These are phyloP conservation scores for Troides aeacus DNA, from an alignment of 2,888 invertebrate species.

Conservation along the genomic window DNA sequence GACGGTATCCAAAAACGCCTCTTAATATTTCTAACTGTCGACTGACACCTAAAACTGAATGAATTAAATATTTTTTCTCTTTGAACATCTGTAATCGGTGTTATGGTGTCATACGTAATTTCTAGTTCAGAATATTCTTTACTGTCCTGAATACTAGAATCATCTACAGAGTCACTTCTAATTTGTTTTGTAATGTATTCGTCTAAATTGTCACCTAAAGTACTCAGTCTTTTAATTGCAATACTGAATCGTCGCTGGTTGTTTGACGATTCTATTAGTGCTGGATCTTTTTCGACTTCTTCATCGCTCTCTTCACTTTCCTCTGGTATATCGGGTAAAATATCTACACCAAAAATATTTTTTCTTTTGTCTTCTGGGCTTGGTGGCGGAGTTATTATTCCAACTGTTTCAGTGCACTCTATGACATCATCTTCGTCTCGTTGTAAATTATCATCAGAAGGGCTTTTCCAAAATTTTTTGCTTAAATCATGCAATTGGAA, in stretches of 20 bases:
- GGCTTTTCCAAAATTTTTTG: conserved; percentile 73
- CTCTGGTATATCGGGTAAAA: conserved; percentile 77
- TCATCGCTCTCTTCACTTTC: conserved; percentile 67
- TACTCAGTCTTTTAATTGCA: conserved; percentile 76
- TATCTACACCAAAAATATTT: conserved; percentile 74
- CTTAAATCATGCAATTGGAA: conserved; percentile 66
- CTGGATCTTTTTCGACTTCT: conserved; percentile 46
- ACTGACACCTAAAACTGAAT: conserved; percentile 68
- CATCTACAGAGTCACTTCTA: conserved; percentile 59
- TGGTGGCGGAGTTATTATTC: conserved; percentile 68
- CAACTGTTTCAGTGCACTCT: conserved; percentile 45
- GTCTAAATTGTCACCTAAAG: conserved; percentile 73
- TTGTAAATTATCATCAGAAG: conserved; percentile 66
- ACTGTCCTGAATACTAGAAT: conserved; percentile 47
- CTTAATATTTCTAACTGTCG: conserved; percentile 61
- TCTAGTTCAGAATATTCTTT: conserved; percentile 64
- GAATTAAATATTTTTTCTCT: conserved; percentile 71
- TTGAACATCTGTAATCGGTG: conserved; percentile 68
- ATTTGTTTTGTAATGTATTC: conserved; percentile 70
- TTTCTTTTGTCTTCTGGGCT: conserved; percentile 72
- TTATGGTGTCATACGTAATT: conserved; percentile 66
- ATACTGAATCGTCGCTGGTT: conserved; percentile 63
- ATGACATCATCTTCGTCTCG: conserved; percentile 47
- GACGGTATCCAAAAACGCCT: conserved; percentile 68
- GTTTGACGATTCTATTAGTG: conserved; percentile 42